These are phyloP conservation scores for Agonum fuliginosum DNA, from an alignment of 2,888 invertebrate genomes.

Conservation along the genomic window DNA sequence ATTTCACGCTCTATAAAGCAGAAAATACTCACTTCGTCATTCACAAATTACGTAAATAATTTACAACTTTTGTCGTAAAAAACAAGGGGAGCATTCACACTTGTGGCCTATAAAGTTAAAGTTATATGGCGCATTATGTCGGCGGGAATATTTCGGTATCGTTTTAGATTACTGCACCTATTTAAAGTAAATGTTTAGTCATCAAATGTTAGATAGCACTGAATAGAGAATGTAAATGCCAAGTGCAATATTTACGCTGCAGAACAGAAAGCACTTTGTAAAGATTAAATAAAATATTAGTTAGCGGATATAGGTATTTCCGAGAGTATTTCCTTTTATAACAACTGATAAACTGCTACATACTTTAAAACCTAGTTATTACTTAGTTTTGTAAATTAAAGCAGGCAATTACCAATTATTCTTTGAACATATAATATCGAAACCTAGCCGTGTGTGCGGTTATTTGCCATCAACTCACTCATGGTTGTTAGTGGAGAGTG, in stretches of 20 bases:
- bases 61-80: neutral
- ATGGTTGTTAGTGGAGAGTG: too few relatives aligned
- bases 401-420: too few relatives aligned
- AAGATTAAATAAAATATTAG: neutral
- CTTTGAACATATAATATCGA: too few relatives aligned
- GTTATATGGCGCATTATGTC: neutral
- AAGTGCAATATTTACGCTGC: neutral
- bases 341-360: too few relatives aligned
- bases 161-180: conserved; percentile 14
- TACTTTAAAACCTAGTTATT: too few relatives aligned
- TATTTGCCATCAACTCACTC: too few relatives aligned
- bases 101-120: neutral
- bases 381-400: too few relatives aligned
- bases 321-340: conserved; percentile 20
- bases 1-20: conserved; percentile 34
- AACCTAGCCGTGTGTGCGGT: too few relatives aligned
- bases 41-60: conserved; percentile 22
- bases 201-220: neutral
- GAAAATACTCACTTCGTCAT: neutral
- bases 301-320: neutral
- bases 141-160: conserved; percentile 14
- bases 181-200: conserved; percentile 21
- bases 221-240: conserved; percentile 18
- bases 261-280: neutral
- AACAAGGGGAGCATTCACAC: neutral